These are phyloP conservation scores for Stratiomys singularior DNA, from an alignment of 2,888 invertebrate genomes.

Conservation along the genomic window DNA sequence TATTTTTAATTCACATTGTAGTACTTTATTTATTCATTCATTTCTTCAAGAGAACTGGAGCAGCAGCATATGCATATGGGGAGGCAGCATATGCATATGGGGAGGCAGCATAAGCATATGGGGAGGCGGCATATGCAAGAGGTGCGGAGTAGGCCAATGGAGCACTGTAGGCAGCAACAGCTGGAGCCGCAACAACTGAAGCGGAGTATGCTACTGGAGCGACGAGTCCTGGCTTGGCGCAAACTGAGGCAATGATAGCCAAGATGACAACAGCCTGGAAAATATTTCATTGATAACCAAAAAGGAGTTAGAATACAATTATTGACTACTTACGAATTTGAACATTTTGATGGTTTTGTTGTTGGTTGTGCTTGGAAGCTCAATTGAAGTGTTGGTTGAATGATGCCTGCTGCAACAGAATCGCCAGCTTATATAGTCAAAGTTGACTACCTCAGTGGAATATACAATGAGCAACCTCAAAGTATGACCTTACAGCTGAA, in stretches of 20 bases:
- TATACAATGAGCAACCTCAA: too few species aligned
- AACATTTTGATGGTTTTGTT: constrained; percentile 3
- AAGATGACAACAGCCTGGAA: constrained; percentile 42
- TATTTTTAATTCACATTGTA: too few species aligned
- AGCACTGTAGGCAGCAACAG: constrained; percentile 67
- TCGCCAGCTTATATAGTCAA: too few species aligned
- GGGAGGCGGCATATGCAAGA: constrained; percentile 65
- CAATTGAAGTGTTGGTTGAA: too few species aligned
- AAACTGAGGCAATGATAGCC: constrained; percentile 50
- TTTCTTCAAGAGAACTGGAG: too few species aligned
- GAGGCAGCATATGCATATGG: constrained; percentile 34
- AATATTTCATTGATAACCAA: too few species aligned
- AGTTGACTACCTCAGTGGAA: too few species aligned
- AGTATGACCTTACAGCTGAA: too few species aligned
- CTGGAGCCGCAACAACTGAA: constrained; percentile 57
- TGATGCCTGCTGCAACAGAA: too few species aligned
- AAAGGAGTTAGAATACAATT: too few species aligned
- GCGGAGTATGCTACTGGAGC: constrained; percentile 62
- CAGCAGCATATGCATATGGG: background rate
- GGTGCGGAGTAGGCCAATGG: constrained; percentile 58
- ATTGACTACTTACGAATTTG: constrained; percentile 26
- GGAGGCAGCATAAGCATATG: constrained; percentile 62
- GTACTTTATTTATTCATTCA: too few species aligned
- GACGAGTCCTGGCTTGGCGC: constrained; percentile 52
- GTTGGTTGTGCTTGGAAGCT: too few species aligned